Base-by-base conservation (phyloP, 2,113 vertebrate genomes). In the Ammodytes marinus region DNA sequence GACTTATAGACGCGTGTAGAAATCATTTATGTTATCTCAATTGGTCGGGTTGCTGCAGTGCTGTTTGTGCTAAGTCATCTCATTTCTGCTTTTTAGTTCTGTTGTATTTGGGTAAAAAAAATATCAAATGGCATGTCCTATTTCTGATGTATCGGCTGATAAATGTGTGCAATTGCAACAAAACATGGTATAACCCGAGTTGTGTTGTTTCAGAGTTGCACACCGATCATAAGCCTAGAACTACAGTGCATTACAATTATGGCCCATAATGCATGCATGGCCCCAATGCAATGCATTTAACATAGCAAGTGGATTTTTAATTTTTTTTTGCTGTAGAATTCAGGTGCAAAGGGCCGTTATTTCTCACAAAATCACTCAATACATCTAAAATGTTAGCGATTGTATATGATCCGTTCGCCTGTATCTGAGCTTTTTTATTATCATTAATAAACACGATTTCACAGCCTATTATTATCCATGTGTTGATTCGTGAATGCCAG, bases 381-480 rank as follows among this genome's bases (percentile, higher is more conserved):
- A 13, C 39, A 77, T 45, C 17, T 46, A 10, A 3, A 17, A 14
- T 27, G 5, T 15, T 8, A 52, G 27, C 27, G 27, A 27, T 27
- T 27, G 27, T 27, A 27, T 27, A 27, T 27, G 27, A 27, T 27
- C 27, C 2, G 67, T 74, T 73, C 85, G 85, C 88, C 77, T 80
- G 83, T 54, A 86, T 85, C 69, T 14, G 59, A 81, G 71, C 77
- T 57, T 87, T 83, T 87, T 27, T 27, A 27, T 27, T 27, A 82
- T 86, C 83, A 86, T 80, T 86, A 89, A 88, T 85, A 85, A 86
- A 90, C 85, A 85, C 68, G 75, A 87, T 92, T 79, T 86, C 66
- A 89, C 83, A 92, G 86, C 83, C 77, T 89, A 84, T 88, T 89
- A 84, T 88, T 91, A 83, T 85, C 80, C 77, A 9, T 80, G 74